Conservation (phyloP, 92 coral and sea anemone genomes). For the Meandrina meandrites region DNA sequence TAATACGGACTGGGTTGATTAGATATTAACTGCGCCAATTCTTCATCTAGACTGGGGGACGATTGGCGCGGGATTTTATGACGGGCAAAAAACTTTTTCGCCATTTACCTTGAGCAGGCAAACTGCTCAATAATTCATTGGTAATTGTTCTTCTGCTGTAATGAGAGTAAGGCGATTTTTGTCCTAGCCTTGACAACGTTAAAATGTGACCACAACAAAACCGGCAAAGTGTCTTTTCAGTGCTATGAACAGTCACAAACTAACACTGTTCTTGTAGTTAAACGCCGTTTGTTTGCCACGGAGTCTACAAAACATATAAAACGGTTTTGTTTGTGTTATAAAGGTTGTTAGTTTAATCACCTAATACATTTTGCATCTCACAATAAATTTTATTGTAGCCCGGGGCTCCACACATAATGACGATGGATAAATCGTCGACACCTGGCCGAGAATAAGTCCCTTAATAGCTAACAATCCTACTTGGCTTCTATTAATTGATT, state of each 20-base stretch:
- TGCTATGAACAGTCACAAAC: neutral
- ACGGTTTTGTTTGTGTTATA: neutral
- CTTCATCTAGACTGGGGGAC: neutral
- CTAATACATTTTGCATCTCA: neutral
- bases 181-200: conserved; percentile 12
- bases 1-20: neutral
- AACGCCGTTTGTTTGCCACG: neutral
- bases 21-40: neutral
- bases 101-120: neutral
- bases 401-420: neutral
- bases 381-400: neutral
- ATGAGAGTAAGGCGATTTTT: neutral
- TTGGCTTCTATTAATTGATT: neutral
- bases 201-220: neutral
- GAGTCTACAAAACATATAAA: neutral
- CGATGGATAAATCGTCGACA: neutral
- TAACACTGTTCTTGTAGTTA: neutral
- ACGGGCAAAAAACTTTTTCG: too few relatives aligned
- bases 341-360: neutral
- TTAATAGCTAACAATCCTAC: neutral
- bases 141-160: neutral
- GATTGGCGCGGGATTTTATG: too few relatives aligned
- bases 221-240: neutral
- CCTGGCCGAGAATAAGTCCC: neutral
- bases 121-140: neutral